Base-by-base conservation (phyloP, 2,888 invertebrate genomes). In the Habroteleia sp. region DNA sequence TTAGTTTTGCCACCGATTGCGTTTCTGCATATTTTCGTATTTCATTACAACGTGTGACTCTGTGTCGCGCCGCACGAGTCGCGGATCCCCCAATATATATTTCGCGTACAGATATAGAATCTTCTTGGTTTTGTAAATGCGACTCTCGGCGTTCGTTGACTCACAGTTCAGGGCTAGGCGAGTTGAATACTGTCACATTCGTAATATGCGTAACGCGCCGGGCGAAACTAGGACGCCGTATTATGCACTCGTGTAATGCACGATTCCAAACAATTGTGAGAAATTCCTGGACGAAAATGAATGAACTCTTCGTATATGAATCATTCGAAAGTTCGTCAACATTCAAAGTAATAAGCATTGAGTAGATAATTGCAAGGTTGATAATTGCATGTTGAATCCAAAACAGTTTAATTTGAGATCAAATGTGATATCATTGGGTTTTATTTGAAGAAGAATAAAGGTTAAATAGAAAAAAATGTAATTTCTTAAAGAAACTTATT, bases 131-230 rank as follows among this genome's bases (percentile, higher is more conserved):
- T 73, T 74, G 74, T 58, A 74, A 74, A 44, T 63, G 41, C 48
- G 48, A 16, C 42, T 50, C 71, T 71, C 11, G 46, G 66, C 74
- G 77, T 77, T 72, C 74, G 71, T 74, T 77, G 77, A 77, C 77
- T 74, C 68, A 44, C 58, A 42, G 71, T 77, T 77, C 77, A 77
- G 74, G 77, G 77, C 77, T 77, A 77, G 71, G 62, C 62, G 58
- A 48, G 41, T 77, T 66, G 77, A 72, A 74, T 62, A 74, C 68
- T 72, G 72, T 72, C 74, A 54, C 74, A 77, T 27, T 65, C 44
- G 65, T 71, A 66, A 74, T 54, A 66, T 68, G 74, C 77, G 77
- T 71, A 72, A 52, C 56, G 39, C 41, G 35, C 31, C 23, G 25
- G n/a, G 17, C 37, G 42, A 77, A 77, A 77, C 74, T 77, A 25